A percentile compares a stretch with the other conserved stretches of the same genome.
These are phyloP conservation scores for Peromyscus leucopus DNA, from an alignment of 2,113 vertebrate genomes.

Conservation along the genomic window DNA sequence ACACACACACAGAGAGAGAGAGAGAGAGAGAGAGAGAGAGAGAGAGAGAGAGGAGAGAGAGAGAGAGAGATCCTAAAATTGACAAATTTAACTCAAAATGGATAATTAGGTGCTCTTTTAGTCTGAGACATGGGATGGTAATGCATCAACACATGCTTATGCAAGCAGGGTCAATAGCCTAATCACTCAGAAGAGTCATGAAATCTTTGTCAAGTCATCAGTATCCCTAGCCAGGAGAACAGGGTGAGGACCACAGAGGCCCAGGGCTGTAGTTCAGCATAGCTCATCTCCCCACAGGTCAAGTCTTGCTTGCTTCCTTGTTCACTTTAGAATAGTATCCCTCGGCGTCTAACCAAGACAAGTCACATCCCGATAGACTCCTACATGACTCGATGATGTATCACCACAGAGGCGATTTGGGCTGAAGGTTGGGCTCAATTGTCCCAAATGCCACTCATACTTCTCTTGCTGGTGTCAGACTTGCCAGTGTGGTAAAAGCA, in stretches of 20 bases:
- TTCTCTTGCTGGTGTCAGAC: not conserved
- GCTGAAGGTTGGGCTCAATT: not conserved
- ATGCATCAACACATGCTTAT: not conserved
- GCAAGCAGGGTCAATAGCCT: not conserved
- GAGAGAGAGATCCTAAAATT: not conserved
- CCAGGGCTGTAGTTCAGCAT: not conserved
- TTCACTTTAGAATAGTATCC: not conserved
- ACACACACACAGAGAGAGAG: not conserved
- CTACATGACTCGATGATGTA: not conserved
- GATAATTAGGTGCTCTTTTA: not conserved
- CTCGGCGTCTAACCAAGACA: not conserved
- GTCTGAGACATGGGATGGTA: not conserved
- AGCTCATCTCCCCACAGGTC: not conserved
- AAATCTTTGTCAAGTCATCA: not conserved
- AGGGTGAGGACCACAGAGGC: not conserved
- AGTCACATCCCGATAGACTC: not conserved
- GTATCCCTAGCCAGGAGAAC: not conserved
- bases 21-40: not conserved
- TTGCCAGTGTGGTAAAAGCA: not conserved
- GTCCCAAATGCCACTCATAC: not conserved
- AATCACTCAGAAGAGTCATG: not conserved
- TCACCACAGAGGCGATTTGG: not conserved
- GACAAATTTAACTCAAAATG: not conserved
- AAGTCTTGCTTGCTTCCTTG: constrained; percentile 2
- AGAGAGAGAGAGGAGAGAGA: not conserved